Base-by-base conservation (phyloP, 2,888 invertebrate genomes). In the Rhingia campestris region DNA sequence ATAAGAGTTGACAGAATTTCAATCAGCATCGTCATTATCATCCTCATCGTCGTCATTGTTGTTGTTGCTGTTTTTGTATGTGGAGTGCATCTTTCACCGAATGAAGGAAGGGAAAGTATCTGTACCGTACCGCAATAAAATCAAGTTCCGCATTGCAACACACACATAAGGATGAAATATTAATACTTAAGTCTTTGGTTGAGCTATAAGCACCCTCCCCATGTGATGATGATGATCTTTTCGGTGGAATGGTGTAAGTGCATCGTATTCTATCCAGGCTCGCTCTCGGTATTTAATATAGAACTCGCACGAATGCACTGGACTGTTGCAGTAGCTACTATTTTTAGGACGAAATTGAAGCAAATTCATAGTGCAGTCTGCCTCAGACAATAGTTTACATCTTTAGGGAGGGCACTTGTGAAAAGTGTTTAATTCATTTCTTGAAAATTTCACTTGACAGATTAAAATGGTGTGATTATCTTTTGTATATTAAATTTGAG, bases 1-100 rank as follows among this genome's bases (percentile, higher is more conserved):
- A 63, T 53, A 63, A 49, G 33, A 63, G 35, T 30, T 56, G 39
- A 56, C 64, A 49, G 74, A 74, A 74, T 74, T 74, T 74, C 74
- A 74, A 74, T 74, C 74, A 66, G 41, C 56, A 49, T 41, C 74
- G 56, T 32, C 61, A 53, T 59, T 54, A 32, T 58, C 10, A 35
- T n/a, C 6, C 30, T 22, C 22, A 7, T 22, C 7, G 47, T 12
- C 22, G 22, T 22, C 22, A 2, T 22, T 2, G 22, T 22, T 22
- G 22, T 22, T 22, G 22, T 22, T 22, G 22, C 2, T 2, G 22
- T 22, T n/a, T n/a, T n/a, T 22, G 22, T 22, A 22, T 22, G 22
- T 22, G 22, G 2, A 22, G 12, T 12, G 22, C 37, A 35, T 6
- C 35, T 22, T 4, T 6, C 6, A 12, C 6, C 7, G 51, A 9